Percentiles rank a stretch among this genome's conserved stretches.
These are phyloP conservation scores for Passer domesticus DNA, from an alignment of 2,113 vertebrate species.

Conservation along the genomic window DNA sequence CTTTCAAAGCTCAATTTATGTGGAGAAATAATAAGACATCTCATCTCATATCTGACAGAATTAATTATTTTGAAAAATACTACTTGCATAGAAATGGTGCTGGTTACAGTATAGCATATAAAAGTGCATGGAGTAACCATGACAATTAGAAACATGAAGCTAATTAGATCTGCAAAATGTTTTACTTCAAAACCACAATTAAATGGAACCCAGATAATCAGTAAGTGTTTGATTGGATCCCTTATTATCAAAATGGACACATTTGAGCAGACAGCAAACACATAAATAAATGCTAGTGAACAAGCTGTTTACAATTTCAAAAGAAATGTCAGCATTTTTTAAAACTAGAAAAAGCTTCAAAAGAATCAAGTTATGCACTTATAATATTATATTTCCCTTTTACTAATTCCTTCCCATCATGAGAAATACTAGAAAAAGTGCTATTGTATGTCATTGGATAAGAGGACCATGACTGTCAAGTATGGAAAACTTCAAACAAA, in stretches of 20 bases:
- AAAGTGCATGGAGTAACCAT: background rate
- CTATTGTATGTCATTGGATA: background rate
- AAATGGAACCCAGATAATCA: background rate
- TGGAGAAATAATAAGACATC: background rate
- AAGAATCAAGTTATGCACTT: background rate
- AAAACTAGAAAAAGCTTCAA: background rate
- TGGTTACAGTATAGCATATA: background rate
- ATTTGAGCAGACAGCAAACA: background rate
- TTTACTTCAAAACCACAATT: background rate
- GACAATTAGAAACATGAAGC: background rate
- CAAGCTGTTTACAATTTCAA: background rate
- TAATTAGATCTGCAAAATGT: background rate
- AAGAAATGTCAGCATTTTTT: background rate
- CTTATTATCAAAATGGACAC: background rate
- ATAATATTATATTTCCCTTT: background rate
- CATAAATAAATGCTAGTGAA: background rate
- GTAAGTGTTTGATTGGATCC: background rate
- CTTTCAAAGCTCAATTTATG: background rate
- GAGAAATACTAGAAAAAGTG: background rate
- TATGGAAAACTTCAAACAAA: background rate
- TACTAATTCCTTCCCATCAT: background rate
- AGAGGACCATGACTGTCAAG: background rate
- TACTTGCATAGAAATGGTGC: background rate
- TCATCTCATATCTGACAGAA: background rate
- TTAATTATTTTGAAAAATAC: slow-evolving; percentile 12